Evolutionary conservation across 2,113 vertebrate genomes (phyloP), one percentile per base, ranked within the genome.

Genomic region (Polypterus bichir): DNA sequence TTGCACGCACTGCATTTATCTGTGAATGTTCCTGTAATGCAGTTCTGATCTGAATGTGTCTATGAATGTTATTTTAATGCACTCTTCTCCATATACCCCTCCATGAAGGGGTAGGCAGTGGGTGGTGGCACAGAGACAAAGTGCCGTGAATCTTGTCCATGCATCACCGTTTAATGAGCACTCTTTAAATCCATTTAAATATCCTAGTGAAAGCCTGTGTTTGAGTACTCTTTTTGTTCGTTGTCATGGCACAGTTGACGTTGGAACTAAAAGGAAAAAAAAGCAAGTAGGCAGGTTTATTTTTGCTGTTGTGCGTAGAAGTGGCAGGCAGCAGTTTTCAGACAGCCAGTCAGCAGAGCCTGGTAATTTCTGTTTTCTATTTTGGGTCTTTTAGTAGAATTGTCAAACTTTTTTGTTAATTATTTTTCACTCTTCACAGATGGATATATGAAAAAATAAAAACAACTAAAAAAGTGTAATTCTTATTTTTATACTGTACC

Each of bases 181-280:
- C 72, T 84, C 80, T 83, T 74, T 69, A 76, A 77, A 82, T 70
- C 59, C 56, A 73, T 76, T 77, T 65, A 76, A 71, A 76, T 59
- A 66, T 4, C 68, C 68, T 61, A 59, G 44, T 70, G 73, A 78
- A 65, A 78, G 73, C 69, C 77, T 75, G 76, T 79, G 82, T 76
- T 79, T 68, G 71, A 70, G 73, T 74, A 57, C 78, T 85, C 79
- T 77, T 76, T 67, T 86, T 79, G 77, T 78, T 65, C 69, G 79
- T 84, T 83, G 76, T 83, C 82, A 85, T 85, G 85, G 82, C 77
- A 77, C 73, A 76, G 78, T 71, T 87, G 83, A 86, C 79, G 82
- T 69, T 70, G 74, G 74, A 81, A 74, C 79, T 74, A 66, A 62
- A 11, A 70, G 27, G 27, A 27, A 27, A 76, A 79, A 9, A 63